Percentiles rank a stretch among this genome's conserved stretches.
Evolutionary conservation across 2,797 vertebrate genomes (phyloP).

Genomic region (Acridotheres tristis): DNA sequence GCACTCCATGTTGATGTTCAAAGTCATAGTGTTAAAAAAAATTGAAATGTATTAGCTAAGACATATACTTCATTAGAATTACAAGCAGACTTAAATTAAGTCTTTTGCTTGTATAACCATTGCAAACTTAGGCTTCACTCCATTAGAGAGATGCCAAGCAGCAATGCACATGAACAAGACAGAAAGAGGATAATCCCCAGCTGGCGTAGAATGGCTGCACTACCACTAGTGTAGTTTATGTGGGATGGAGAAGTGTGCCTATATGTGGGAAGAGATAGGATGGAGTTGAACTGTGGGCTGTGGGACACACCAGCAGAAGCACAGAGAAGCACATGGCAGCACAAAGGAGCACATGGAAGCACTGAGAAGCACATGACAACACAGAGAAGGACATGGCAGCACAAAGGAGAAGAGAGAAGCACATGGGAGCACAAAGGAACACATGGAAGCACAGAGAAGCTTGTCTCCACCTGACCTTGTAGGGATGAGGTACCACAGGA

Average conservation of each 20-base stretch:
- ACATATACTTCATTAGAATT: not conserved
- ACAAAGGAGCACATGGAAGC: not conserved
- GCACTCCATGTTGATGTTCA: not conserved
- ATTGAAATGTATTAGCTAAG: not conserved
- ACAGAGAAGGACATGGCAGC: not conserved
- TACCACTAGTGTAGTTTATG: not conserved
- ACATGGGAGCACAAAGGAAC: not conserved
- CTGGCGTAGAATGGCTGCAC: not conserved
- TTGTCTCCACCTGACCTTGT: not conserved
- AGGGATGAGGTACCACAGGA: not conserved
- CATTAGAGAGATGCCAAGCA: not conserved
- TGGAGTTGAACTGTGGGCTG: not conserved
- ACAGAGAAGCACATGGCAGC: not conserved
- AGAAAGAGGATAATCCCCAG: not conserved
- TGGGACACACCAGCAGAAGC: not conserved
- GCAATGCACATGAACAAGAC: not conserved
- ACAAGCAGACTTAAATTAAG: not conserved
- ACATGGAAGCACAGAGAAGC: not conserved
- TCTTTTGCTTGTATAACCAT: not conserved
- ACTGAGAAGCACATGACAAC: not conserved
- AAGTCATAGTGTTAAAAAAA: not conserved
- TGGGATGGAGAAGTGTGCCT: not conserved
- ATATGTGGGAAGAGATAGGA: not conserved
- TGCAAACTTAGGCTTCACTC: not conserved
- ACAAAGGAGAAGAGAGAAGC: not conserved